Percentiles rank a stretch among this genome's conserved stretches.
Evolutionary conservation across 2,113 vertebrate genomes (phyloP).

Genomic region (Larimichthys polyactis): DNA sequence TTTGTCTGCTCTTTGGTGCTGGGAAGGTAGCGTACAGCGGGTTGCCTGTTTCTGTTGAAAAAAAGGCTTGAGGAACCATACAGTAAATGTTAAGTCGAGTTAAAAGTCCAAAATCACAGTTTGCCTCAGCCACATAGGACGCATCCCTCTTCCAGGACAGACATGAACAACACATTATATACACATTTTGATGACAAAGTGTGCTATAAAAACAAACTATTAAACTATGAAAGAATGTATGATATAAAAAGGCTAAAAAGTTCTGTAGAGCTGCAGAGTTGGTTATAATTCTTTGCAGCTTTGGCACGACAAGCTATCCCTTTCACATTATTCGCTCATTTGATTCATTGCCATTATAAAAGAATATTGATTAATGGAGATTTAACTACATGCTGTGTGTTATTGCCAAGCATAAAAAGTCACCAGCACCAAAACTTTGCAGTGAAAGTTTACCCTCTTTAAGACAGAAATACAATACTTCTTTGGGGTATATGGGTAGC

Average conservation of each 20-base stretch:
- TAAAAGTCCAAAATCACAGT: too few relatives aligned
- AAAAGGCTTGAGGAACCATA: neutral
- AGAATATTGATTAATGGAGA: slow-evolving; percentile 8
- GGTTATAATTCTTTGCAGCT: neutral
- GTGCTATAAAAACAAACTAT: too few relatives aligned
- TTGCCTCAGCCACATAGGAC: too few relatives aligned
- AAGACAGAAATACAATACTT: slow-evolving; percentile 39
- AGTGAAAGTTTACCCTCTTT: slow-evolving; percentile 10
- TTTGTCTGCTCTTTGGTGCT: neutral
- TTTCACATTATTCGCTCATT: slow-evolving; percentile 15
- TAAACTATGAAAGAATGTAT: neutral
- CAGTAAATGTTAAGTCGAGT: neutral
- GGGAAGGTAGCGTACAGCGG: neutral
- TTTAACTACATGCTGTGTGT: neutral
- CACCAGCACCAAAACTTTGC: slow-evolving; percentile 2
- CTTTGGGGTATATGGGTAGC: slow-evolving; percentile 6
- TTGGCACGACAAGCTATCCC: neutral
- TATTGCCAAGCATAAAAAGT: neutral
- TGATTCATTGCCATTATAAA: slow-evolving; percentile 7
- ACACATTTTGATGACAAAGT: too few relatives aligned
- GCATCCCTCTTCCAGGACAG: too few relatives aligned
- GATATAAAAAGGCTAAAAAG: neutral
- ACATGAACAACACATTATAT: too few relatives aligned
- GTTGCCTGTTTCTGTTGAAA: neutral
- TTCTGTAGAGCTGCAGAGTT: neutral